phyloP scores from a whole-genome alignment of 2,113 vertebrate genomes.

The Carettochelys insculpta region DNA sequence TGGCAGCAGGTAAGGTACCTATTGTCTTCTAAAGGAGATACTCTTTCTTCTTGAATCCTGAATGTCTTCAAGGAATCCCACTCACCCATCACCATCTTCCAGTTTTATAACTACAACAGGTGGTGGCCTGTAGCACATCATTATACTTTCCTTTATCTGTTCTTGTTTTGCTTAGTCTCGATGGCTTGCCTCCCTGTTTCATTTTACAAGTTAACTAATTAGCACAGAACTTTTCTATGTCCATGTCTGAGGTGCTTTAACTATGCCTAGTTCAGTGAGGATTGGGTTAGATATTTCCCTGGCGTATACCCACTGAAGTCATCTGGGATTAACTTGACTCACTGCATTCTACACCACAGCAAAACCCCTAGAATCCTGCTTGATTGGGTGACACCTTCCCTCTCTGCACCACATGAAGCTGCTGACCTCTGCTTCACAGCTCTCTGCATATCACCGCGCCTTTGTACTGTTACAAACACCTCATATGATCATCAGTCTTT shows the following conservation, averaged over 20 bases:
- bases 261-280: not conserved
- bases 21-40: not conserved
- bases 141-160: not conserved
- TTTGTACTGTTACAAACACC: not conserved
- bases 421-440: not conserved
- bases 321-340: conserved; percentile 4
- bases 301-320: not conserved
- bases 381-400: not conserved
- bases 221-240: not conserved
- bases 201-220: not conserved
- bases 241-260: not conserved
- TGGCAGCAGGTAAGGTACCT: not conserved
- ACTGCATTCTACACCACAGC: not conserved
- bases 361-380: not conserved
- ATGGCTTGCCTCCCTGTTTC: not conserved
- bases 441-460: not conserved
- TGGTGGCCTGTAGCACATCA: not conserved
- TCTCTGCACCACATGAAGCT: not conserved
- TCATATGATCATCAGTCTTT: fast-evolving
- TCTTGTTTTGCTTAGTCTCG: not conserved
- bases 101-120: not conserved
- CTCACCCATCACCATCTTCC: not conserved
- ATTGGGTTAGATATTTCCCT: not conserved
- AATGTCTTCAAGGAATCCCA: not conserved
- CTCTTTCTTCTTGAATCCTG: not conserved